A percentile compares a stretch with the other conserved stretches of the same genome.
These are phyloP conservation scores for Erinaceus europaeus DNA, from an alignment of 2,113 vertebrate species.

Conservation along the genomic window DNA sequence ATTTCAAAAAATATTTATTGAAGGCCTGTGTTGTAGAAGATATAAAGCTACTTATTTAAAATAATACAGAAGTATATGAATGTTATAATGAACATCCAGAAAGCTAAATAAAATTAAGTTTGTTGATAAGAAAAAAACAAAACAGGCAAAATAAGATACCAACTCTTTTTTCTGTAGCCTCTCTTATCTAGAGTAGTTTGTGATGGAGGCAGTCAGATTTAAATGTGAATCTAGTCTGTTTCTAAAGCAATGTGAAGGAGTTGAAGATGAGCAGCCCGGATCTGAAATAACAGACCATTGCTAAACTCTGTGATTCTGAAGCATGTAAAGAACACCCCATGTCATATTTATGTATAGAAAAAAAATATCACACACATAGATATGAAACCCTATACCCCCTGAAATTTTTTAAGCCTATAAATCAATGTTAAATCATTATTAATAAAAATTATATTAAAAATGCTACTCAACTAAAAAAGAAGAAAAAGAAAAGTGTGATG, in stretches of 20 bases:
- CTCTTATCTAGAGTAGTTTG: neutral
- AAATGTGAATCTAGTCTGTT: neutral
- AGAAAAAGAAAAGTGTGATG: too few species aligned
- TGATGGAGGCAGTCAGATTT: neutral
- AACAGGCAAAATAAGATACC: neutral
- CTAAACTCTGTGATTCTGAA: neutral
- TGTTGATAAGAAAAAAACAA: slow-evolving; percentile 31
- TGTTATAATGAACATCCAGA: neutral
- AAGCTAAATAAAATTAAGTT: neutral
- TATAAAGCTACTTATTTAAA: slow-evolving; percentile 13
- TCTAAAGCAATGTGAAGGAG: neutral
- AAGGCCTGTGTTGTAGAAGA: neutral
- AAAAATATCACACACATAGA: too few species aligned
- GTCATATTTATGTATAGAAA: neutral
- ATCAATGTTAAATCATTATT: too few species aligned
- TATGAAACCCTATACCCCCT: too few species aligned
- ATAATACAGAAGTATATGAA: neutral
- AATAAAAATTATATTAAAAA: too few species aligned
- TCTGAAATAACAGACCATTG: neutral
- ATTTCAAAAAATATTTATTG: slow-evolving; percentile 33
- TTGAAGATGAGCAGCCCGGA: neutral
- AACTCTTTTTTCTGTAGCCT: neutral
- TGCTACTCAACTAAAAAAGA: too few species aligned
- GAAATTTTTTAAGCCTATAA: too few species aligned
- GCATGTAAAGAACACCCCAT: neutral